These are phyloP conservation scores for Nematostella vectensis DNA, from an alignment of 92 coral and sea anemone genomes.

Conservation along the genomic window DNA sequence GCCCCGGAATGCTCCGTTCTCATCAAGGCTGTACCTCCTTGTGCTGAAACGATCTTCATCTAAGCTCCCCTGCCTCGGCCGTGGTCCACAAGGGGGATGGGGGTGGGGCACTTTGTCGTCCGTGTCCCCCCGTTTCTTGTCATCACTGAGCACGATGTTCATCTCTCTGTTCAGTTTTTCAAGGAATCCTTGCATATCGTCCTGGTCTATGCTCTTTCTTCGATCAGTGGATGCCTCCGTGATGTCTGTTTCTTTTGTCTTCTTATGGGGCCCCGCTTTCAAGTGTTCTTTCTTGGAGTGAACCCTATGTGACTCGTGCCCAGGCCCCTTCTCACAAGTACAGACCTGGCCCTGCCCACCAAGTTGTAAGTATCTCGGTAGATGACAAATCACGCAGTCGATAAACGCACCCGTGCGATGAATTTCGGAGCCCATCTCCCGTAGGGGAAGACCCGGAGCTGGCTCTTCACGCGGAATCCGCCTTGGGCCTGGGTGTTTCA, in stretches of 20 bases:
- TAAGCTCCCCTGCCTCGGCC: constrained; percentile 27
- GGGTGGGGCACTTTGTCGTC: neutral
- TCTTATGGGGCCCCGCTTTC: constrained; percentile 12
- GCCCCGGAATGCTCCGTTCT: constrained; percentile 1
- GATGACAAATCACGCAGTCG: constrained; percentile 66
- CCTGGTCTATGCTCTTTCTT: neutral
- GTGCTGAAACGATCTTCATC: neutral
- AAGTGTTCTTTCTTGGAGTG: constrained; percentile 41
- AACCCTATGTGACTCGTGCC: constrained; percentile 26
- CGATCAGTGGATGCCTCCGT: neutral
- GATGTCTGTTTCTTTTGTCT: neutral
- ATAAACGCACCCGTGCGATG: constrained; percentile 78
- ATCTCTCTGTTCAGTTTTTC: constrained; percentile 11
- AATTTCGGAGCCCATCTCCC: constrained; percentile 35
- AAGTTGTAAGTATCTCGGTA: constrained; percentile 58
- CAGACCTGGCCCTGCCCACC: constrained; percentile 21
- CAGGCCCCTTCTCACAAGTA: constrained; percentile 47
- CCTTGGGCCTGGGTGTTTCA: neutral
- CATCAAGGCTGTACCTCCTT: neutral
- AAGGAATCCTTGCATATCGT: constrained; percentile 1
- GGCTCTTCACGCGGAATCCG: neutral
- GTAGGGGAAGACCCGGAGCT: neutral
- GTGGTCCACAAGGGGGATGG: neutral
- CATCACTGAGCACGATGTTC: neutral
- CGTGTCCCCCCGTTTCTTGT: neutral